These are phyloP conservation scores for Drosophila ambigua DNA, from an alignment of 1,140 invertebrate species.

Conservation along the genomic window DNA sequence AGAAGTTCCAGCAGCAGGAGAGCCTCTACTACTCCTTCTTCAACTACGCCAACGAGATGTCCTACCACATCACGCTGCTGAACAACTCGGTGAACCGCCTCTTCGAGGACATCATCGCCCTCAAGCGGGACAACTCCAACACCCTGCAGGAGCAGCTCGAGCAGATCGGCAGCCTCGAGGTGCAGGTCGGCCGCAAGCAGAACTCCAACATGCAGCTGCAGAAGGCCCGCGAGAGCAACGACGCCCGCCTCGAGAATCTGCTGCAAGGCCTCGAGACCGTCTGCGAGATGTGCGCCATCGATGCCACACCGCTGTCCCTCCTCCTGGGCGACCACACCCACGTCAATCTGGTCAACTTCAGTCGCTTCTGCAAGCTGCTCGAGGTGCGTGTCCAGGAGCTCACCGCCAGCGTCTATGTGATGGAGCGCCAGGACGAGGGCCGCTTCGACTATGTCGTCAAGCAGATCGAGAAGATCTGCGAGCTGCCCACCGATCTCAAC, in stretches of 20 bases:
- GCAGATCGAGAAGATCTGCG: conserved; percentile 70
- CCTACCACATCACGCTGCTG: conserved; percentile 70
- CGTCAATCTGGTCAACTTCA: conserved; percentile 63
- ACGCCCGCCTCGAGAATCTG: conserved; percentile 59
- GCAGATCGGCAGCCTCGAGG: conserved; percentile 54
- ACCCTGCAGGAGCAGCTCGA: conserved; percentile 58
- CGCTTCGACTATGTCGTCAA: conserved; percentile 62
- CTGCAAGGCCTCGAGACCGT: conserved; percentile 67
- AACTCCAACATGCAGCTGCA: conserved; percentile 51
- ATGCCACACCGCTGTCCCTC: conserved; percentile 40
- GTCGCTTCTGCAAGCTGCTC: conserved; percentile 58
- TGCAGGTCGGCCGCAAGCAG: conserved; percentile 48
- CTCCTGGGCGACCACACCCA: conserved; percentile 65
- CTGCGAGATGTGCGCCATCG: conserved; percentile 65
- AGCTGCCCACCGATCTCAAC: conserved; percentile 67
- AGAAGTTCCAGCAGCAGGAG: conserved; percentile 74
- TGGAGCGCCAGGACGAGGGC: conserved; percentile 55
- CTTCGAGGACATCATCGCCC: conserved; percentile 61
- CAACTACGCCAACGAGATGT: conserved; percentile 79
- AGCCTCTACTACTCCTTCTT: conserved; percentile 77
- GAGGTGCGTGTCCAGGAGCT: conserved; percentile 63
- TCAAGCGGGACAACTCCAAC: conserved; percentile 64
- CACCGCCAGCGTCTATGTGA: conserved; percentile 65
- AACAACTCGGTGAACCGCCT: conserved; percentile 75
- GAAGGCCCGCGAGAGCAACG: conserved; percentile 52